Percentiles rank a stretch among this genome's conserved stretches.
phyloP scores from a whole-genome alignment of 1,140 invertebrate genomes.

The Copidosoma floridanum region DNA sequence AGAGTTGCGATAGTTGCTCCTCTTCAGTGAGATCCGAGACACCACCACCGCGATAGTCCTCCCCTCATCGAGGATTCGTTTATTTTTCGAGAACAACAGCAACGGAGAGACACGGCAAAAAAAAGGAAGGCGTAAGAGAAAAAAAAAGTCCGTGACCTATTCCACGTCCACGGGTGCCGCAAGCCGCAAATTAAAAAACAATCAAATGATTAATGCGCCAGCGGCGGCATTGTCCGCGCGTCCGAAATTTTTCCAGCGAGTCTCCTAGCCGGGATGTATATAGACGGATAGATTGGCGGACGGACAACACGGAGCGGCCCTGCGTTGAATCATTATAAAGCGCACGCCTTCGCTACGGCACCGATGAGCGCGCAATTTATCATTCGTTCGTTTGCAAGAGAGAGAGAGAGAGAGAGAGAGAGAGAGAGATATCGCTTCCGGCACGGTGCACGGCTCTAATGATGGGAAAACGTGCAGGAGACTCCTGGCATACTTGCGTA shows the following conservation, averaged over 20 bases:
- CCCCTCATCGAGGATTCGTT: slow-evolving; percentile 10
- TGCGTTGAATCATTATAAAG: background rate
- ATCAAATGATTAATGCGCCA: slow-evolving; percentile 17
- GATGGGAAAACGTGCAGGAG: slow-evolving; percentile 17
- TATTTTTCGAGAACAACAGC: slow-evolving; percentile 2
- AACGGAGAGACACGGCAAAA: background rate
- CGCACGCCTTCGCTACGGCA: slow-evolving; percentile 1
- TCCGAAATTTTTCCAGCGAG: slow-evolving; percentile 11
- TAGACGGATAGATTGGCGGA: too few species aligned
- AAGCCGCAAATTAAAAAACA: slow-evolving; percentile 20
- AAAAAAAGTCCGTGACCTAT: too few species aligned
- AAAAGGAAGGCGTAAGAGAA: background rate
- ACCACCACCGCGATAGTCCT: too few species aligned
- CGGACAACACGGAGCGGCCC: too few species aligned
- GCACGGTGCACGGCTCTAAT: slow-evolving; percentile 17
- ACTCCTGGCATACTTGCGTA: too few species aligned
- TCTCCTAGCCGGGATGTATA: too few species aligned
- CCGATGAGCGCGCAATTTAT: slow-evolving; percentile 14
- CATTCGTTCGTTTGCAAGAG: background rate
- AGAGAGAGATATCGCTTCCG: slow-evolving; percentile 24
- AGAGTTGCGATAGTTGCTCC: too few species aligned
- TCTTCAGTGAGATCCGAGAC: too few species aligned
- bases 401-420: too few species aligned
- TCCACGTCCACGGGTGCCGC: background rate
- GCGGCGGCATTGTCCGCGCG: background rate